Percentiles rank a stretch among this genome's conserved stretches.
phyloP scores from a whole-genome alignment of 2,888 invertebrate genomes.

The Copidosoma aretas region DNA sequence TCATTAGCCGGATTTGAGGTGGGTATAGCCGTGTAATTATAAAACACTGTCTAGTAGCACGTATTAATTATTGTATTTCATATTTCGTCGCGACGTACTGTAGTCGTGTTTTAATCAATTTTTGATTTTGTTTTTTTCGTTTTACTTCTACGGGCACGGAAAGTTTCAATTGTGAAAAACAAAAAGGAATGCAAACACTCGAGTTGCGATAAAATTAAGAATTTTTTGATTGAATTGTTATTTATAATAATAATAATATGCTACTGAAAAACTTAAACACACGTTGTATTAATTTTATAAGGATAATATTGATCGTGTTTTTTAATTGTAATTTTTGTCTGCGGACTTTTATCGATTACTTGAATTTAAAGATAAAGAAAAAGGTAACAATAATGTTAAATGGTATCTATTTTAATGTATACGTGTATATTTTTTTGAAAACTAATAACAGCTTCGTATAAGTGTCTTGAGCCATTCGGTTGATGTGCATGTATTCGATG shows the following conservation, averaged over 20 bases:
- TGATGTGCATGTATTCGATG: conserved; percentile 1
- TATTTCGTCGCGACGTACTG: not conserved
- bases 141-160: not conserved
- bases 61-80: not conserved
- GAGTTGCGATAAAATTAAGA: too few species aligned
- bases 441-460: conserved; percentile 20
- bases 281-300: too few species aligned
- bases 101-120: not conserved
- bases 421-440: conserved; percentile 25
- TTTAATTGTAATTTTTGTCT: conserved; percentile 12
- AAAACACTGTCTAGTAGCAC: too few species aligned
- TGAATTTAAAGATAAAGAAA: not conserved
- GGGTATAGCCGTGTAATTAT: not conserved
- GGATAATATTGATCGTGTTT: conserved; percentile 5
- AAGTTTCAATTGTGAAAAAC: not conserved
- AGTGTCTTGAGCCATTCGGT: conserved; percentile 20
- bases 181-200: too few species aligned
- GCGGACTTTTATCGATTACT: conserved; percentile 12
- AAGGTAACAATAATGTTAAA: conserved; percentile 23
- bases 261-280: too few species aligned
- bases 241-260: too few species aligned
- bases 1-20: not conserved
- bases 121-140: conserved; percentile 3
- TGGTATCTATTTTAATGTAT: conserved; percentile 18
- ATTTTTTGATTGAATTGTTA: too few species aligned